Evolutionary conservation across 2,797 vertebrate species (phyloP), one percentile per base, ranked within the genome.

Genomic region (Eutrigla gurnardus): DNA sequence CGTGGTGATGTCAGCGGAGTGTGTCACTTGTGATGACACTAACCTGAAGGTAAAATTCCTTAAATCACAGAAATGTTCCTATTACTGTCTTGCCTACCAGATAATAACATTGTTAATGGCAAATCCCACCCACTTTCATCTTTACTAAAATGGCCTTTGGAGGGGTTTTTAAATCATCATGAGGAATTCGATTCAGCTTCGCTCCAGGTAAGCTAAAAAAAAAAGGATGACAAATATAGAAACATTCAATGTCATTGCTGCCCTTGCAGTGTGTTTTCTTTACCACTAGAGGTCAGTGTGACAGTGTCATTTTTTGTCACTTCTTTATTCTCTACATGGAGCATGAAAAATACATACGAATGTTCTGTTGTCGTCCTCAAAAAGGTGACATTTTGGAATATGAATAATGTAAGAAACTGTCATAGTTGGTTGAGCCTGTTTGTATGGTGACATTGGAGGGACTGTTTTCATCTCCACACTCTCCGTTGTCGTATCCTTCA

Each of bases 201-300:
- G 37, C 18, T 50, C n/a, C 25, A 3, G 5, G 1, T 35, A 37
- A 42, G 14, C 5, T 52, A 25, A 25, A 25, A 14, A 33, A 2
- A 58, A 63, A 25, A 46, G 5, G 4, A 49, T 58, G 50, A 74
- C 36, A 62, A 65, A 68, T 55, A 9, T 25, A 17, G 39, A 55
- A 64, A 35, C 55, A 42, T 61, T 37, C n/a, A 32, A 12, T 66
- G 32, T 57, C 39, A 42, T 54, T 47, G 35, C 32, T 59, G 18
- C 4, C 42, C 32, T 35, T 88, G 85, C 66, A 90, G 35, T 85
- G 25, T 15, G 13, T 0, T 10, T 3, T 42, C 4, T 39, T 50
- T 62, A 14, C 89, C 93, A 86, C 52, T 46, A 91, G 92, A 83
- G 88, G 91, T 85, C 92, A 87, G 81, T 88, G 59, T 91, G 39